A percentile compares a stretch with the other conserved stretches of the same genome.
These are phyloP conservation scores for Drosophila dives DNA, from an alignment of 2,888 invertebrate species.

Conservation along the genomic window DNA sequence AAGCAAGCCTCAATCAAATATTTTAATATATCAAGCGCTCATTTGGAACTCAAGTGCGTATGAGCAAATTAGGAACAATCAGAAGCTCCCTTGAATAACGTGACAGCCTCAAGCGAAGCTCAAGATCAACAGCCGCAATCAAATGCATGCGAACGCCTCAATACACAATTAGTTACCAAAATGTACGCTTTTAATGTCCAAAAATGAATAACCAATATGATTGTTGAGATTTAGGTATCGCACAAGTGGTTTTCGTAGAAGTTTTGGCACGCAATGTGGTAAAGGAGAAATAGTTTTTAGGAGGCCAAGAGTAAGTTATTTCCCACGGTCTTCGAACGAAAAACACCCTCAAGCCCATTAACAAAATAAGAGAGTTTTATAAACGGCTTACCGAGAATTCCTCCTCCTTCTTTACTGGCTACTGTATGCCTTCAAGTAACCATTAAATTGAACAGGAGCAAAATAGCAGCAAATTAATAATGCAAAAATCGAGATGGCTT, in stretches of 20 bases:
- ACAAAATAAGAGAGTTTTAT: slow-evolving; percentile 25
- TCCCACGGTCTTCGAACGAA: slow-evolving; percentile 63
- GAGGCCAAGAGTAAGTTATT: slow-evolving; percentile 32
- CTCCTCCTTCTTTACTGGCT: slow-evolving; percentile 24
- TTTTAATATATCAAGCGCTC: slow-evolving; percentile 43
- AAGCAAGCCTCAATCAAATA: slow-evolving; percentile 47
- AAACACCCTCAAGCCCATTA: slow-evolving; percentile 58
- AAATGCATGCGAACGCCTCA: slow-evolving; percentile 63
- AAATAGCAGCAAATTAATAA: slow-evolving; percentile 48
- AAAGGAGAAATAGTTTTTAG: slow-evolving; percentile 3
- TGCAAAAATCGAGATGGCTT: slow-evolving; percentile 71
- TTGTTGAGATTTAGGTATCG: slow-evolving; percentile 35
- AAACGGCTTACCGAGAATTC: slow-evolving; percentile 12
- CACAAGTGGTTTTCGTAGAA: slow-evolving; percentile 30
- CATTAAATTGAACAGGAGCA: slow-evolving; percentile 62
- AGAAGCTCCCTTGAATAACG: slow-evolving; percentile 50
- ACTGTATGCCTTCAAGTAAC: slow-evolving; percentile 48
- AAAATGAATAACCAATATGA: slow-evolving; percentile 35
- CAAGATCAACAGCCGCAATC: slow-evolving; percentile 41
- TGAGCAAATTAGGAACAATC: slow-evolving; percentile 32
- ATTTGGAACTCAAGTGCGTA: slow-evolving; percentile 33
- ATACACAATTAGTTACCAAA: slow-evolving; percentile 58
- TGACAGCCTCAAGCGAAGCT: slow-evolving; percentile 68
- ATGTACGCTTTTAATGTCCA: slow-evolving; percentile 65
- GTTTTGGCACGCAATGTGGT: slow-evolving; percentile 54